Base-by-base conservation (phyloP, 2,113 vertebrate genomes). In the Saguinus midas region DNA sequence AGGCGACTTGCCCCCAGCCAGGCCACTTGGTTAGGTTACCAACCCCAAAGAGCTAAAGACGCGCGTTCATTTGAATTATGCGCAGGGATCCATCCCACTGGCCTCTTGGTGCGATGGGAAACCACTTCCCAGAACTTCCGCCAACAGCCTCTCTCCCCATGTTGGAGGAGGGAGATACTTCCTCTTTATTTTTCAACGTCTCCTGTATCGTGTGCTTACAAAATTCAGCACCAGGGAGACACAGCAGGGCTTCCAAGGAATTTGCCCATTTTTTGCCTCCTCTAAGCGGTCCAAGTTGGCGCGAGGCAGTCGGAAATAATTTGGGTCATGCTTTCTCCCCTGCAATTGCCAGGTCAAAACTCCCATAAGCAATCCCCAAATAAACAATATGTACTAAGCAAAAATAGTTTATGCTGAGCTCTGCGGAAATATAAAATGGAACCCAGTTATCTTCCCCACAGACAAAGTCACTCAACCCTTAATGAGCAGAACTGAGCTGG, bases 391-490 rank as follows among this genome's bases (percentile, higher is more conserved):
- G 9, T 73, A 50, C 73, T 73, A 29, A 87, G 80, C 16, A 68
- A 29, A 91, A 84, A n/a, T 37, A 81, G 35, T 32, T 61, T 25
- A 12, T 18, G 27, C 35, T 16, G 11, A 37, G 18, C 12, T 0
- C 43, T 48, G 32, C 75, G 83, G 57, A 73, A 93, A 61, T 52
- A 73, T 79, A 80, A 70, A 76, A 32, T 14, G 88, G 76, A 89
- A 73, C 27, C 43, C 23, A 82, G 35, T 57, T 0, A 2, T 1
- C 2, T 29, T 21, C 40, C 70, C 75, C 79, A 72, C 2, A 32
- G 10, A 17, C 73, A 43, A 64, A 86, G 84, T 48, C 9, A 5
- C 13, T 10, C 45, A 20, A n/a, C 27, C 50, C 23, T 50, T 8
- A 43, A 12, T 35, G 55, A 68, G 5, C 37, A 48, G 52, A 23